Base-by-base conservation (phyloP, 2,888 invertebrate genomes). In the Himalopsyche kuldschensis region DNA sequence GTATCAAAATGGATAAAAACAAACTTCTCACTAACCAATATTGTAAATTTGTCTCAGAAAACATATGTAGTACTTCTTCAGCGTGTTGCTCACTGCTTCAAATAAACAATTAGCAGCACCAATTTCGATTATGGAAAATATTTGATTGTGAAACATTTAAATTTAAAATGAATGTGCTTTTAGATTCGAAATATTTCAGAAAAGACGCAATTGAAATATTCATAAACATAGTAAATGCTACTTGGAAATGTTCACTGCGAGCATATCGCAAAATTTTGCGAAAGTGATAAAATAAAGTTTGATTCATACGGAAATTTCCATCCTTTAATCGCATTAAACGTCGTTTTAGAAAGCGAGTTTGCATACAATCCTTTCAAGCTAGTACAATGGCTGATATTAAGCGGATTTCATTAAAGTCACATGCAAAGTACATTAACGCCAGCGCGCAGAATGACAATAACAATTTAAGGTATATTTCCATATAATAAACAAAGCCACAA, bases 251-350 rank as follows among this genome's bases (percentile, higher is more conserved):
- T 55, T 8, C 10, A 20, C 3, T 55, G 55, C 24, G 20, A 55
- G 3, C 6, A 69, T 11, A 30, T 24, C 11, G 69, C 4, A 3
- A 27, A 69, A 27, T 69, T 30, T 69, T 2, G 15, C 15, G 69
- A 27, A 69, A 69, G 30, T 11, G 30, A 69, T 27, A 69, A 76
- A 76, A 76, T 76, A 47, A 82, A 79, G 48, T 82, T 79, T 83
- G 79, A 80, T 83, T 83, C 78, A 78, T 31, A 80, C 78, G 83
- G 79, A 80, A 83, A 83, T 83, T 83, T 78, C 69, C 80, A 80
- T 78, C 69, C 80, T 20, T 41, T 80, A 83, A 81, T 83, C 82
- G 82, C 75, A 83, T 83, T 83, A 83, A 20, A 15, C 32, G 46
- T 20, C 46, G 24, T 35, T 20, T 76, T 76, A 41, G 76, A 76